Evolutionary conservation across 2,888 invertebrate species (phyloP), one percentile per base, ranked within the genome.

Genomic region (Heliconius ismenius): DNA sequence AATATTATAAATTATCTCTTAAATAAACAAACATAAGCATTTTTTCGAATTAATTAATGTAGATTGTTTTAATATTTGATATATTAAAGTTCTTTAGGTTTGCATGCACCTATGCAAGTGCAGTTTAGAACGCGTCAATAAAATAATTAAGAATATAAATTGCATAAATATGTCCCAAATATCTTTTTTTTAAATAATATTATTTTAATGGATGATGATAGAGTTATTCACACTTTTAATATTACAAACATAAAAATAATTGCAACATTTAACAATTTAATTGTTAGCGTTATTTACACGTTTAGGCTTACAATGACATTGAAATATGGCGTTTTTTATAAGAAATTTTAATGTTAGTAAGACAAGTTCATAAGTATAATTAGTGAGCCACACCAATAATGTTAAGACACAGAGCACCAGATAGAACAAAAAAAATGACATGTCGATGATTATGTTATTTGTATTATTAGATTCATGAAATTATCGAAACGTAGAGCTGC

Each of bases 381-480:
- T 60, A 72, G 60, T 60, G 24, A 36, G 10, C 26, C 36, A 62
- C 62, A 58, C 13, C 28, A 43, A 39, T 18, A 26, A 73, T 26
- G 18, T 62, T 73, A 73, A 6, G 11, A 63, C 43, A 73, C 54
- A 32, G 32, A 70, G 15, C 70, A 70, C 70, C 70, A 63, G 39
- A 73, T 26, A 73, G 73, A 63, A 73, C 13, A 72, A 81, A 74
- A 80, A 81, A 82, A 73, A 92, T 91, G 92, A 90, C 90, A 91
- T 89, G 90, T 89, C 90, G 92, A 91, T 92, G 92, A 91, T 90
- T 83, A 85, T 83, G 86, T 88, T 86, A 89, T 82, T 86, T 83
- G 84, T 87, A 81, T 86, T 84, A 86, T 75, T 75, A 78, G 73
- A 74, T 73, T 70, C 43, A 58, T 76, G 76, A 78, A 76, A 69